A percentile compares a stretch with the other conserved stretches of the same genome.
phyloP scores from a whole-genome alignment of 2,113 vertebrate genomes.

The Sceloporus undulatus region DNA sequence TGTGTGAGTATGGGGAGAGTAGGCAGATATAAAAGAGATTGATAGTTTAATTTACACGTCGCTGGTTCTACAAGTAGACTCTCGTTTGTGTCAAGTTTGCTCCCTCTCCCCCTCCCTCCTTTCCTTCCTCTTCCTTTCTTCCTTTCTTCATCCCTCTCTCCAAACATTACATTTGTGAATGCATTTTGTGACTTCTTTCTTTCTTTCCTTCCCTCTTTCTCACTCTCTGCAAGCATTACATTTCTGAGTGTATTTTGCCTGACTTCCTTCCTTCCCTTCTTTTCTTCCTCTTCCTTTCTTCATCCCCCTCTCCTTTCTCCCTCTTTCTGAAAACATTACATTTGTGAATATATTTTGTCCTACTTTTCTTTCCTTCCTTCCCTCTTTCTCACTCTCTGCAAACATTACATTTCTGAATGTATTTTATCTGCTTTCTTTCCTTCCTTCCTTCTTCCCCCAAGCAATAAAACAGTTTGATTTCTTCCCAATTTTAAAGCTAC shows the following conservation, averaged over 20 bases:
- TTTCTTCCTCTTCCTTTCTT: not conserved
- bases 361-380: not conserved
- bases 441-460: not conserved
- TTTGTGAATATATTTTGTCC: no score
- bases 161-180: no score
- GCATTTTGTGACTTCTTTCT: no score
- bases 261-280: no score
- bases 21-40: conserved; percentile 68
- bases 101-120: not conserved
- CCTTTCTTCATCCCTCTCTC: no score
- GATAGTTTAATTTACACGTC: conserved; percentile 67
- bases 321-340: no score
- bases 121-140: no score
- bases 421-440: not conserved
- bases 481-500: not conserved
- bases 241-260: no score
- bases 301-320: not conserved
- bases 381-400: no score
- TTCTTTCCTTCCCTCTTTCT: no score
- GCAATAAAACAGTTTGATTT: conserved; percentile 25
- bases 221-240: no score
- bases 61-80: conserved; percentile 56
- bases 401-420: no score
- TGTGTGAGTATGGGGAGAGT: not conserved
- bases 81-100: conserved; percentile 43